Evolutionary conservation across 2,888 invertebrate species (phyloP).

Genomic region (Caprella mutica): DNA sequence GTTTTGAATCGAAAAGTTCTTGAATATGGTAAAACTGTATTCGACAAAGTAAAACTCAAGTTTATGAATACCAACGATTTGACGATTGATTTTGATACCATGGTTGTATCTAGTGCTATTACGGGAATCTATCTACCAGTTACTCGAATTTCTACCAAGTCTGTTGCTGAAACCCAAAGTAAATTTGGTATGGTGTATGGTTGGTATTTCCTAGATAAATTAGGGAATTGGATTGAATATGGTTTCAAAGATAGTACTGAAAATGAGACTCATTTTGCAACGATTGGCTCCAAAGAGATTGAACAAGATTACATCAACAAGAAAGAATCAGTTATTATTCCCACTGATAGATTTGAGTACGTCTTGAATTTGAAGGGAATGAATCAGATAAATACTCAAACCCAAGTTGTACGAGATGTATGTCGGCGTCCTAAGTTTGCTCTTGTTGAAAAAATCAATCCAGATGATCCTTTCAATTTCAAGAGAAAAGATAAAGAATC

Average conservation of each 20-base stretch:
- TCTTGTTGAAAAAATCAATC: conserved; percentile 3
- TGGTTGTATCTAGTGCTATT: background rate
- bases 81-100: background rate
- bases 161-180: background rate
- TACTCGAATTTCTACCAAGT: background rate
- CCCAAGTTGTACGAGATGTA: background rate
- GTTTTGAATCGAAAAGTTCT: background rate
- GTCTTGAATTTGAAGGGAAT: background rate
- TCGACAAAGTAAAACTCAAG: background rate
- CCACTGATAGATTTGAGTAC: background rate
- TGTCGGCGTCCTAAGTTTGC: conserved; percentile 3
- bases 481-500: background rate
- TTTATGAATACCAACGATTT: background rate
- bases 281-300: background rate
- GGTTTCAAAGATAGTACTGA: background rate
- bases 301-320: background rate
- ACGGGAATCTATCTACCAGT: background rate
- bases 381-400: conserved; percentile 2
- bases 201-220: background rate
- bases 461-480: background rate
- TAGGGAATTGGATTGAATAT: background rate
- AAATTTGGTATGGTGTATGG: background rate
- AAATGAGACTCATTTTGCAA: background rate
- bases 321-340: background rate
- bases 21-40: background rate